phyloP scores from a whole-genome alignment of 1,140 invertebrate species.

The Sycobia sp. region DNA sequence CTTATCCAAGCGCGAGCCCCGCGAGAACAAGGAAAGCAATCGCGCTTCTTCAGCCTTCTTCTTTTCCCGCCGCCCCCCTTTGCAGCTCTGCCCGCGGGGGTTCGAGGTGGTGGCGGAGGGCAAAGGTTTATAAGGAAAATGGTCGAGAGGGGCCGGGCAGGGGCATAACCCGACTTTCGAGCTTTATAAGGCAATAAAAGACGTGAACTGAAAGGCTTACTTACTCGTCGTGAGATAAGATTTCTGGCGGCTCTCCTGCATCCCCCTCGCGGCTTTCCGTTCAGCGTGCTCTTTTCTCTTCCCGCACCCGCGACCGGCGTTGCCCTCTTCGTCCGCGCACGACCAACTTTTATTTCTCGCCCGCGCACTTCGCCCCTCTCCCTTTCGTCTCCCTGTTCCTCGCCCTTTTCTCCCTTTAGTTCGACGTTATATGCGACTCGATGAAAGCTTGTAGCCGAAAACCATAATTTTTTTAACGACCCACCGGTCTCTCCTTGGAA shows the following conservation, averaged over 20 bases:
- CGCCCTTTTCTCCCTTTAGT: not conserved
- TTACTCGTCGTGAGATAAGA: slow-evolving; percentile 29
- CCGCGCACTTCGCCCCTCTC: not conserved
- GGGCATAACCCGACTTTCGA: slow-evolving; percentile 27
- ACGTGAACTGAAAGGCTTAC: slow-evolving; percentile 35
- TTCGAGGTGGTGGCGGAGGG: not conserved
- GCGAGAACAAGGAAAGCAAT: slow-evolving; percentile 16
- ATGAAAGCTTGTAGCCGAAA: slow-evolving; percentile 19
- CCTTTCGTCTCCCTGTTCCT: too few relatives aligned
- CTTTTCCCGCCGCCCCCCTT: not conserved
- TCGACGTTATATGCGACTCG: slow-evolving; percentile 14
- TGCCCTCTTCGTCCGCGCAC: not conserved
- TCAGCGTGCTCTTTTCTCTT: too few relatives aligned
- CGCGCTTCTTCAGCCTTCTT: not conserved
- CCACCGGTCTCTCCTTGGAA: not conserved
- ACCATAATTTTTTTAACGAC: slow-evolving; percentile 34
- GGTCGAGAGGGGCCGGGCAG: too few relatives aligned
- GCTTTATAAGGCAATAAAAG: slow-evolving; percentile 37
- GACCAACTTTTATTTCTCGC: slow-evolving; percentile 23
- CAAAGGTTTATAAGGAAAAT: slow-evolving; percentile 6
- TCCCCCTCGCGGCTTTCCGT: too few relatives aligned
- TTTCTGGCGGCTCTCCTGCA: slow-evolving; percentile 27
- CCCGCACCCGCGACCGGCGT: too few relatives aligned
- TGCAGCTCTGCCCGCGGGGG: not conserved
- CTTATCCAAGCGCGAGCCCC: not conserved